Percentiles rank a stretch among this genome's conserved stretches.
Conservation (phyloP, 1,140 invertebrate genomes). For the Zophobas atratus region DNA sequence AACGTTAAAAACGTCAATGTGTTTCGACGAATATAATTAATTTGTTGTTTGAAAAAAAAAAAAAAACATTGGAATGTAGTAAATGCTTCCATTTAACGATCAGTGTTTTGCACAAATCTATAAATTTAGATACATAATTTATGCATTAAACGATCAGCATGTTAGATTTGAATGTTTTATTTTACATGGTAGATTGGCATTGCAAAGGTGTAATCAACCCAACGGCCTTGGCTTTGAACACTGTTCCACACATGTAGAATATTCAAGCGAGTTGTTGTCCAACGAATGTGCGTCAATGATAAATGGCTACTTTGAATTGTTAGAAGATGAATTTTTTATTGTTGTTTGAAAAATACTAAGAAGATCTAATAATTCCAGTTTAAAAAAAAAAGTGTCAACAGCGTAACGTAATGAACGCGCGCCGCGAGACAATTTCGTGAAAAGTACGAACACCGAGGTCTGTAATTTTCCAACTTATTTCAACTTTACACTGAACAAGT, state of each 20-base stretch:
- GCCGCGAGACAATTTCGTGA: conserved; percentile 5
- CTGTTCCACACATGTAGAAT: conserved; percentile 20
- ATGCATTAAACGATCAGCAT: conserved; percentile 23
- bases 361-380: neutral
- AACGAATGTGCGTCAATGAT: conserved; percentile 3
- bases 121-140: conserved; percentile 11
- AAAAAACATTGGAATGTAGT: neutral
- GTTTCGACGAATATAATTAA: conserved; percentile 14
- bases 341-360: no score
- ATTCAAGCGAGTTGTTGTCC: conserved; percentile 7
- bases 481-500: conserved; percentile 46
- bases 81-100: neutral
- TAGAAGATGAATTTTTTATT: neutral
- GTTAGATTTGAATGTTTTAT: conserved; percentile 32
- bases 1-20: conserved; percentile 6
- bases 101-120: neutral
- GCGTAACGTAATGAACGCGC: neutral
- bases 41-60: neutral
- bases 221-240: conserved; percentile 31
- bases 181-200: conserved; percentile 34
- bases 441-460: conserved; percentile 15
- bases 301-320: neutral
- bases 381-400: conserved; percentile 15
- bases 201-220: conserved; percentile 36
- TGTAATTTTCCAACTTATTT: conserved; percentile 42